A percentile compares a stretch with the other conserved stretches of the same genome.
Conservation (phyloP, 2,888 invertebrate species). For the Physocephala rufipes region DNA sequence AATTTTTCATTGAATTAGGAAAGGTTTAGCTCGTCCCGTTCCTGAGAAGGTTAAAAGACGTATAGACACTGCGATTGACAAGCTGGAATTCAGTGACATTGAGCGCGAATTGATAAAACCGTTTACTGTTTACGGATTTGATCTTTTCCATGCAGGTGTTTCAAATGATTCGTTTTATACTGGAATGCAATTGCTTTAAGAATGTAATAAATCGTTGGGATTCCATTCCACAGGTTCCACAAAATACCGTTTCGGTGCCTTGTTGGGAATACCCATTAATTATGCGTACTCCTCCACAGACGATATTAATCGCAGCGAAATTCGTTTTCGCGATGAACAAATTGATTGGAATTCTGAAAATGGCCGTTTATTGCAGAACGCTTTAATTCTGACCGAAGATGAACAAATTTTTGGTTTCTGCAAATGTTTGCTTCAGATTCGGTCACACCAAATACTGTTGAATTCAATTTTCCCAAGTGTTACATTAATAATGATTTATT, state of each 20-base stretch:
- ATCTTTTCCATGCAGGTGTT: constrained; percentile 75
- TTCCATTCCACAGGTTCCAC: constrained; percentile 62
- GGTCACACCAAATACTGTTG: constrained; percentile 70
- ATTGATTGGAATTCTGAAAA: constrained; percentile 74
- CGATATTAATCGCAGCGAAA: constrained; percentile 70
- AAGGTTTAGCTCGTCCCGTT: constrained; percentile 71
- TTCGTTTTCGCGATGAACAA: constrained; percentile 71
- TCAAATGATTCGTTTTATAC: constrained; percentile 29
- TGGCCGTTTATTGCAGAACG: constrained; percentile 72
- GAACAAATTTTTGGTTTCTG: constrained; percentile 85
- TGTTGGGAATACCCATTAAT: constrained; percentile 79
- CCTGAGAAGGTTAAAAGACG: constrained; percentile 67
- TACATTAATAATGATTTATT: constrained; percentile 68
- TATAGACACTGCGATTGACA: constrained; percentile 70
- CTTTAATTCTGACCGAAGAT: constrained; percentile 78
- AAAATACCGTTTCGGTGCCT: constrained; percentile 71
- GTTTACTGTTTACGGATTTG: constrained; percentile 79
- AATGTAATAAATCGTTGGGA: neutral
- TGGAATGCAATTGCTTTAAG: constrained; percentile 38
- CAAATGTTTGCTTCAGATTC: constrained; percentile 74
- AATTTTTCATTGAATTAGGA: constrained; percentile 65
- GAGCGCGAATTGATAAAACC: constrained; percentile 70
- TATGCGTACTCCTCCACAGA: constrained; percentile 70
- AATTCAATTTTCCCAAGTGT: constrained; percentile 69
- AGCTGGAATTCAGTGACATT: constrained; percentile 69